phyloP scores from a whole-genome alignment of 2,113 vertebrate species.

The Terrapene triunguis region DNA sequence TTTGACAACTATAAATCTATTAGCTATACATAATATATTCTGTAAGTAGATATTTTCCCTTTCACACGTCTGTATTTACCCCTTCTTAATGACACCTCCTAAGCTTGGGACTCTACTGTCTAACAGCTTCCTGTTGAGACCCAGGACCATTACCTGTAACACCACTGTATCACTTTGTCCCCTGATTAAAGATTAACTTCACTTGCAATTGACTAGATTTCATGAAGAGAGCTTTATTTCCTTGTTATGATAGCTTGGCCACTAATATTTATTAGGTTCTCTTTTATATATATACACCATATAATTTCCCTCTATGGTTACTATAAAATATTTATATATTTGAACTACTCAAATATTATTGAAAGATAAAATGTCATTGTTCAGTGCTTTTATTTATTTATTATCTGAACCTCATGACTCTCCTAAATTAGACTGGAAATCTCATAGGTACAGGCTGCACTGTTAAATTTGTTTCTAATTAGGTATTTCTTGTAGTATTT shows the following conservation, averaged over 20 bases:
- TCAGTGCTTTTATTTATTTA: background rate
- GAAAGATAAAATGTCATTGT: background rate
- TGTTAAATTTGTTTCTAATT: background rate
- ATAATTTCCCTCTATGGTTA: background rate
- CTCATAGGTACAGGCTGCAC: background rate
- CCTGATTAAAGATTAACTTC: background rate
- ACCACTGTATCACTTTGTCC: background rate
- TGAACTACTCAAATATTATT: too few species aligned
- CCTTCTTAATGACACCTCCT: background rate
- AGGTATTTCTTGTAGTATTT: background rate
- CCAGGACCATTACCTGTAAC: accelerated
- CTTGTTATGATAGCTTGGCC: background rate
- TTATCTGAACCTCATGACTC: accelerated
- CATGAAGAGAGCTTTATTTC: background rate
- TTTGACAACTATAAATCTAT: too few species aligned
- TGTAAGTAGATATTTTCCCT: background rate
- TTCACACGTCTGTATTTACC: background rate
- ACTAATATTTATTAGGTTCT: background rate
- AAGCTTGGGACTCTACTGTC: background rate
- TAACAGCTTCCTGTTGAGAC: background rate
- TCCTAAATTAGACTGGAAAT: background rate
- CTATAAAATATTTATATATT: background rate
- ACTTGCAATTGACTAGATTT: background rate
- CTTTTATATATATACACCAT: background rate
- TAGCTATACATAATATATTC: background rate